phyloP scores from a whole-genome alignment of 1,140 invertebrate species.

The Bombus difficillimus region DNA sequence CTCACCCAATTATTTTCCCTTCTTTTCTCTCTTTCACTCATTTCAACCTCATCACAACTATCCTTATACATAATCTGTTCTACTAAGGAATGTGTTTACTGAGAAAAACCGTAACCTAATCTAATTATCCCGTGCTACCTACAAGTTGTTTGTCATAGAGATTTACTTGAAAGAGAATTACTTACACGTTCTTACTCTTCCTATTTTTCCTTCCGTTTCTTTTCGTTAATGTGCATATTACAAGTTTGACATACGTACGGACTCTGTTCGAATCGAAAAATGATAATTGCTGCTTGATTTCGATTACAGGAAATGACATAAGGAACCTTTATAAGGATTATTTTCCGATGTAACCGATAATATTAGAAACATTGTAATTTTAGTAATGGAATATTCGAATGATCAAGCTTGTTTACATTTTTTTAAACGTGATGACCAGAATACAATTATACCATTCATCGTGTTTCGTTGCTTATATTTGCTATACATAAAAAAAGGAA shows the following conservation, averaged over 20 bases:
- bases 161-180: constrained; percentile 11
- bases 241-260: neutral
- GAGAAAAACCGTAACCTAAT: constrained; percentile 59
- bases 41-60: constrained; percentile 76
- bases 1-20: neutral
- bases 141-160: constrained; percentile 66
- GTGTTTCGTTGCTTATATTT: too few species aligned
- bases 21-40: neutral
- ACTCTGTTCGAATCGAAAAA: neutral
- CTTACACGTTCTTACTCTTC: neutral
- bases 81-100: constrained; percentile 66
- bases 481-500: too few species aligned
- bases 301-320: neutral
- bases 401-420: neutral
- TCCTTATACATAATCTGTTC: constrained; percentile 65
- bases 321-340: neutral
- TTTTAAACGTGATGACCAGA: neutral
- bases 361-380: constrained; percentile 26
- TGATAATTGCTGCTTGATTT: neutral
- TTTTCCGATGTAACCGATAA: neutral
- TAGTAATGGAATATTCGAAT: neutral
- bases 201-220: neutral
- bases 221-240: constrained; percentile 5
- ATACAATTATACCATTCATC: neutral
- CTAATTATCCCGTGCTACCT: constrained; percentile 66